Evolutionary conservation across 2,888 invertebrate genomes (phyloP), one percentile per base, ranked within the genome.

Genomic region (Empis livida): DNA sequence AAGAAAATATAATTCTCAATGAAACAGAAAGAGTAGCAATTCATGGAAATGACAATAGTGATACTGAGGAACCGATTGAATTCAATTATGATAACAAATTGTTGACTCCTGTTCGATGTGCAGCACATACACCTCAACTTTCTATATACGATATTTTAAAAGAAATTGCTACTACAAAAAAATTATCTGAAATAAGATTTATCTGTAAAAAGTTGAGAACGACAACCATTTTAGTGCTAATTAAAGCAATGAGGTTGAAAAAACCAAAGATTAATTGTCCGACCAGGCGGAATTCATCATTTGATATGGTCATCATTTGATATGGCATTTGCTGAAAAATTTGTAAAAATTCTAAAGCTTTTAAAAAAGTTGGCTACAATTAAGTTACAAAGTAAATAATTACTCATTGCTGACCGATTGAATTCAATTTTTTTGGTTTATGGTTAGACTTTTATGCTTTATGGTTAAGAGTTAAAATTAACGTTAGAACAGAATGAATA

Each of bases 71-170:
- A 40, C 13, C 10, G 11, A 17, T 38, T 16, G 16, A 38, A 35
- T 35, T 35, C 20, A 39, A 10, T 27, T 27, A 41, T 27, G 41
- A 41, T 41, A n/a, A 41, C 5, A 27, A 27, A n/a, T 27, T 41
- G 27, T 27, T 45, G 11, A 39, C 30, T 35, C 27, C 30, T 11
- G 31, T 45, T 15, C 23, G 39, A 20, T 45, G 45, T 40, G 45
- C 45, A 31, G 45, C 31, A 16, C 39, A 40, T 17, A 40, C 45
- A 15, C 13, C 40, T 15, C 45, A 45, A n/a, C 31, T 45, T 5
- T 40, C 30, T 10, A 17, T 45, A n/a, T 27, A 39, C 10, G 45
- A 45, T 45, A 20, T 30, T 17, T 16, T 45, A 31, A 45, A 45
- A 27, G 31, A 40, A 40, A 39, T 20, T 16, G 10, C 20, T 39